These are phyloP conservation scores for Heliconius hortense DNA, from an alignment of 2,888 invertebrate genomes.

Conservation along the genomic window DNA sequence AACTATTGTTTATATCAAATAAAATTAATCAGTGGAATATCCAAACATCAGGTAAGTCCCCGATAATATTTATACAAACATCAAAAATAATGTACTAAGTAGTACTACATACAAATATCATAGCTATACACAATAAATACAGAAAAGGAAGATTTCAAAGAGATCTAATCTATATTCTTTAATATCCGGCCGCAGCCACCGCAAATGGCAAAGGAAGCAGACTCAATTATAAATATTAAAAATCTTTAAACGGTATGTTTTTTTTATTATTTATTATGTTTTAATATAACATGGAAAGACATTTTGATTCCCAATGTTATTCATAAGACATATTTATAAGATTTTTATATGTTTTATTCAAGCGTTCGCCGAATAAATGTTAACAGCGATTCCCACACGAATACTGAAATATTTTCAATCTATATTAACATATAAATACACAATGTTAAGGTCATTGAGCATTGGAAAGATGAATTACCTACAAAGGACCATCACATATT, in stretches of 20 bases:
- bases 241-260: background rate
- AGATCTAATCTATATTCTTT: constrained; percentile 11
- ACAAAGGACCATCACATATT: too few relatives aligned
- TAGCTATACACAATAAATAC: constrained; percentile 8
- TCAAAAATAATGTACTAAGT: background rate
- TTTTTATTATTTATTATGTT: background rate
- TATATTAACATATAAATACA: constrained; percentile 16
- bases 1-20: too few relatives aligned
- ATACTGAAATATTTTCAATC: background rate
- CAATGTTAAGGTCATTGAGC: background rate
- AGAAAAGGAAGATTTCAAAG: constrained; percentile 7
- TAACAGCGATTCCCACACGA: background rate
- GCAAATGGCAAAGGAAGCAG: constrained; percentile 4
- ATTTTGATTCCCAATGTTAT: background rate
- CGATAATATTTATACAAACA: background rate
- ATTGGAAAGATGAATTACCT: background rate
- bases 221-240: constrained; percentile 12
- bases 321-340: background rate
- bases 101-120: background rate
- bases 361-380: background rate
- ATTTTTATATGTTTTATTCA: constrained; percentile 2
- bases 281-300: background rate
- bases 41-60: background rate
- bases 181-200: constrained; percentile 12
- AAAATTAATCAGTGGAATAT: background rate